phyloP scores from a whole-genome alignment of 2,888 invertebrate genomes.

The Pammene aurita region DNA sequence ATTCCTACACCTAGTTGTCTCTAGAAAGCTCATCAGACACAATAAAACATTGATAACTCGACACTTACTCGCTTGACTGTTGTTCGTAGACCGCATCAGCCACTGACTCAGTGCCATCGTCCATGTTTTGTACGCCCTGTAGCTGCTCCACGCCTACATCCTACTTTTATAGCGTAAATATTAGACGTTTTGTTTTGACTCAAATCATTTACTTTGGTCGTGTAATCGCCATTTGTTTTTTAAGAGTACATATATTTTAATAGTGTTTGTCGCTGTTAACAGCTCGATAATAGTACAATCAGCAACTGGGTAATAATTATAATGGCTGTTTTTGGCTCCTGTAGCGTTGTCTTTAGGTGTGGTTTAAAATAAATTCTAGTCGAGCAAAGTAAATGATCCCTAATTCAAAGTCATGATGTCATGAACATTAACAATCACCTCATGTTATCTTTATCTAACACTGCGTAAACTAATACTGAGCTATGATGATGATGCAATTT shows the following conservation, averaged over 20 bases:
- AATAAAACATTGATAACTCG: slow-evolving; percentile 27
- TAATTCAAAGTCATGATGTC: slow-evolving; percentile 9
- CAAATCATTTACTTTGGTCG: slow-evolving; percentile 23
- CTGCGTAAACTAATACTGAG: not conserved
- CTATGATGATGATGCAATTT: not conserved
- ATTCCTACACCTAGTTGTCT: not conserved
- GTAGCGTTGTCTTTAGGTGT: no score
- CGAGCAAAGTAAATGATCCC: slow-evolving; percentile 31
- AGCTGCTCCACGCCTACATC: slow-evolving; percentile 71
- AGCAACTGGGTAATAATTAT: no score
- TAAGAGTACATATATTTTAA: not conserved
- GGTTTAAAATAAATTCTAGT: not conserved
- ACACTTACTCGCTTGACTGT: slow-evolving; percentile 57
- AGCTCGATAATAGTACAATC: no score
- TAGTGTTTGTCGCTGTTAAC: no score
- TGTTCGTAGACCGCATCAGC: slow-evolving; percentile 68
- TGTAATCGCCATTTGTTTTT: not conserved
- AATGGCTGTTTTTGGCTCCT: no score
- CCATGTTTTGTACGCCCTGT: slow-evolving; percentile 80
- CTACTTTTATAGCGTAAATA: slow-evolving; percentile 81
- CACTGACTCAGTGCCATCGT: slow-evolving; percentile 71
- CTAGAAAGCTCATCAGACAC: not conserved
- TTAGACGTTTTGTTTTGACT: slow-evolving; percentile 56
- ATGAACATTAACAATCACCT: slow-evolving; percentile 16
- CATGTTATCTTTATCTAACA: slow-evolving; percentile 6